Percentiles rank a stretch among this genome's conserved stretches.
These are phyloP conservation scores for Chrysotoxum bicinctum DNA, from an alignment of 2,888 invertebrate genomes.

Conservation along the genomic window DNA sequence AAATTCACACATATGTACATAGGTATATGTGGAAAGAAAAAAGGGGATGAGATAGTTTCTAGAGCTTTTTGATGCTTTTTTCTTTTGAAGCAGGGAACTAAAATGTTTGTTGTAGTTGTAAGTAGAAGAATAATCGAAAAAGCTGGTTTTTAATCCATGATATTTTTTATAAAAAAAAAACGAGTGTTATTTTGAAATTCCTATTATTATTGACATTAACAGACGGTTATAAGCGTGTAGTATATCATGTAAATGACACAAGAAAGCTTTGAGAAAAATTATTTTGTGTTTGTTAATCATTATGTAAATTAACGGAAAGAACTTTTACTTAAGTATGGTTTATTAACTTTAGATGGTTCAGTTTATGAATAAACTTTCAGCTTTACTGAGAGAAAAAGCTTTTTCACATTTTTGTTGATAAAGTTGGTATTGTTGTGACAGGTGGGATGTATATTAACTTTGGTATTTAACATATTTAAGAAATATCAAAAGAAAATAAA, in stretches of 20 bases:
- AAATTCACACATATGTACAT: neutral
- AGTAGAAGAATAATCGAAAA: neutral
- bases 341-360: neutral
- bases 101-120: neutral
- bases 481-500: too few relatives aligned
- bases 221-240: neutral
- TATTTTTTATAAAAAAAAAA: neutral
- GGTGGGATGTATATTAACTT: too few relatives aligned
- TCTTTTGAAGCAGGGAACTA: neutral
- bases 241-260: neutral
- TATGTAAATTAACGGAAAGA: neutral
- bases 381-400: neutral
- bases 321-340: neutral
- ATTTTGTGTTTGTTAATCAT: neutral
- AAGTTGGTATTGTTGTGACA: neutral
- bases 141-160: slow-evolving; percentile 5
- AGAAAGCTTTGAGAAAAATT: neutral
- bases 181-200: neutral
- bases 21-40: neutral
- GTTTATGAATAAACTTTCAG: neutral
- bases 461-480: too few relatives aligned
- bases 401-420: neutral
- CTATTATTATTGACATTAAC: neutral
- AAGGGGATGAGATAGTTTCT: slow-evolving; percentile 7
- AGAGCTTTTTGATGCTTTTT: slow-evolving; percentile 10